phyloP scores from a whole-genome alignment of 2,113 vertebrate species.

The Gymnocephalus cernua region DNA sequence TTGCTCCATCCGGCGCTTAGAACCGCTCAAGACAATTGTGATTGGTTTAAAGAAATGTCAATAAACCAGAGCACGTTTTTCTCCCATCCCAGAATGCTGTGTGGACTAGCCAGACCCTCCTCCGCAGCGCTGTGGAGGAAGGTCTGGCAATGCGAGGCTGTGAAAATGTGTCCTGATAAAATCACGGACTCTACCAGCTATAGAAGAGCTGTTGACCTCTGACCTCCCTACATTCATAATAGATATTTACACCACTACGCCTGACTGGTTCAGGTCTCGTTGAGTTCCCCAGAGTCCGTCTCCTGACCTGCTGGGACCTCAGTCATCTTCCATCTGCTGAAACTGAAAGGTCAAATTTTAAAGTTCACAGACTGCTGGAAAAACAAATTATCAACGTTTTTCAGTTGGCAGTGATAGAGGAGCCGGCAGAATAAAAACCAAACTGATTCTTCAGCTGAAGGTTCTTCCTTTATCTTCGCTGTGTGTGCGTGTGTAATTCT shows the following conservation, averaged over 20 bases:
- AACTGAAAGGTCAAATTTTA: constrained; percentile 11
- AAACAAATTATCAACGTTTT: background rate
- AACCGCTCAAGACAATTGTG: no score
- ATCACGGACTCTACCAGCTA: background rate
- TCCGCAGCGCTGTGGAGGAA: no score
- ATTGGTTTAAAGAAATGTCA: no score
- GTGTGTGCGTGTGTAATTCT: no score
- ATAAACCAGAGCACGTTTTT: no score
- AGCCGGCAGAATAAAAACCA: no score
- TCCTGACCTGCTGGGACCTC: constrained; percentile 5
- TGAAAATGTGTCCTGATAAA: background rate
- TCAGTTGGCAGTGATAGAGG: background rate
- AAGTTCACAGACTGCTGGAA: background rate
- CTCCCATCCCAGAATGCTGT: no score
- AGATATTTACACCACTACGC: background rate
- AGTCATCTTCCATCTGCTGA: background rate
- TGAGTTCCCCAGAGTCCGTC: background rate
- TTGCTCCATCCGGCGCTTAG: no score
- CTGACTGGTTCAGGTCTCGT: background rate
- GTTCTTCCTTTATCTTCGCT: no score
- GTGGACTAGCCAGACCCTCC: no score
- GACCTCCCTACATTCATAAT: background rate
- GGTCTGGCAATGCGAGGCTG: no score
- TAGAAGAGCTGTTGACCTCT: background rate
- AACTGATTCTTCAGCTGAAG: background rate